Evolutionary conservation across 1,140 invertebrate genomes (phyloP), one percentile per base, ranked within the genome.

Genomic region (Caerostris darwini): DNA sequence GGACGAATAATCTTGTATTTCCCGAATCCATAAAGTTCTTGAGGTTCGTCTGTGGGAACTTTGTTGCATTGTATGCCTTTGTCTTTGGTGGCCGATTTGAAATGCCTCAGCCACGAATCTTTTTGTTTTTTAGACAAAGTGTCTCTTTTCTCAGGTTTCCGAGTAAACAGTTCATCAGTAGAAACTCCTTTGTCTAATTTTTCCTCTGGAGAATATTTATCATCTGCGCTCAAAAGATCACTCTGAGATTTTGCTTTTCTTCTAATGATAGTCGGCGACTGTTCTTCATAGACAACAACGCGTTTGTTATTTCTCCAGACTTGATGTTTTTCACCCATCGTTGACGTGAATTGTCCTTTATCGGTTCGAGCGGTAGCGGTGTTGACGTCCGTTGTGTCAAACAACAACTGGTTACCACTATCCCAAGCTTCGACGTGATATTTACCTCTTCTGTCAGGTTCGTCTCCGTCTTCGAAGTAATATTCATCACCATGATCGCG

Each of bases 31-130:
- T 91, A 94, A 53, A 92, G 64, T 67, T 92, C 94, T 94, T 92
- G 89, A 5, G 94, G 89, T 54, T 94, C 89, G 57, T 92, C 90
- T 7, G 85, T 56, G 6, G 90, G 85, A 19, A 93, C 77, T 81
- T 94, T 81, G 50, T 77, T 83, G 61, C 94, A 94, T 50, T 94
- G 94, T 54, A 94, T 91, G 61, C 92, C 94, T 67, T 94, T 94
- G 34, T 94, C 94, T 94, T 94, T 93, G 56, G 88, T 94, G 7
- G 93, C 50, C 10, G 93, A 90, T 85, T 59, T n/a, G 17, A 90
- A 94, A 86, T 90, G 93, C 5, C 81, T 59, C 6, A 94, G 14
- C 87, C 87, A 94, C 3, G 93, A 94, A 53, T 94, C 93, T 50
- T 94, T 94, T 17, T 82, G 59, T 17, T 94, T 94, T 34, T 86